Percentiles rank a stretch among this genome's conserved stretches.
These are phyloP conservation scores for Dromiciops gliroides DNA, from an alignment of 2,113 vertebrate genomes.

Conservation along the genomic window DNA sequence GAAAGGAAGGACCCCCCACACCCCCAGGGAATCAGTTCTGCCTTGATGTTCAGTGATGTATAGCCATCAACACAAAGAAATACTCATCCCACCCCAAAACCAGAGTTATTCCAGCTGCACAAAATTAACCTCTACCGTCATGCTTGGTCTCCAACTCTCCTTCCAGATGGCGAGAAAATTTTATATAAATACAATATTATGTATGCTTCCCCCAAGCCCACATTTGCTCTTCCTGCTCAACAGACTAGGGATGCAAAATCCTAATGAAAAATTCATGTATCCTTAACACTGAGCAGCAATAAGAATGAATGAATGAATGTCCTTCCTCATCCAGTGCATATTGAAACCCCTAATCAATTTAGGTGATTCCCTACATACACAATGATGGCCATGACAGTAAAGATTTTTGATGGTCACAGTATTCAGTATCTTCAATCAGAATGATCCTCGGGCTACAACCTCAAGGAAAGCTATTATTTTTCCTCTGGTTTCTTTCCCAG, in stretches of 20 bases:
- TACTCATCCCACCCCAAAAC: background rate
- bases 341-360: conserved; percentile 19
- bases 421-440: conserved; percentile 30
- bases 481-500: conserved; percentile 40
- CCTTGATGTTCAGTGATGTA: background rate
- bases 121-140: conserved; percentile 41
- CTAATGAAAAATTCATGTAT: conserved; percentile 63
- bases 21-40: background rate
- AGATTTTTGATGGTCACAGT: conserved; percentile 6
- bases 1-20: background rate
- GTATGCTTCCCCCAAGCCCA: background rate
- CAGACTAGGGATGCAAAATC: conserved; percentile 36
- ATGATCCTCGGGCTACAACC: background rate
- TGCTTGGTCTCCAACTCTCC: conserved; percentile 49
- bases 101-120: background rate
- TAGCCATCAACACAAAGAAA: background rate
- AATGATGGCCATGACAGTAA: conserved; percentile 20
- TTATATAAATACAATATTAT: conserved; percentile 23
- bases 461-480: conserved; percentile 20
- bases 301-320: conserved; percentile 26
- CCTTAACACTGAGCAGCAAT: conserved; percentile 56
- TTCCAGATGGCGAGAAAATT: conserved; percentile 42
- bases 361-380: conserved; percentile 4
- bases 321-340: conserved; percentile 8
- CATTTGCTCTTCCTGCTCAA: conserved; percentile 39